Percentiles rank a stretch among this genome's conserved stretches.
Conservation (phyloP, 2,797 vertebrate species). For the Microchirus variegatus region DNA sequence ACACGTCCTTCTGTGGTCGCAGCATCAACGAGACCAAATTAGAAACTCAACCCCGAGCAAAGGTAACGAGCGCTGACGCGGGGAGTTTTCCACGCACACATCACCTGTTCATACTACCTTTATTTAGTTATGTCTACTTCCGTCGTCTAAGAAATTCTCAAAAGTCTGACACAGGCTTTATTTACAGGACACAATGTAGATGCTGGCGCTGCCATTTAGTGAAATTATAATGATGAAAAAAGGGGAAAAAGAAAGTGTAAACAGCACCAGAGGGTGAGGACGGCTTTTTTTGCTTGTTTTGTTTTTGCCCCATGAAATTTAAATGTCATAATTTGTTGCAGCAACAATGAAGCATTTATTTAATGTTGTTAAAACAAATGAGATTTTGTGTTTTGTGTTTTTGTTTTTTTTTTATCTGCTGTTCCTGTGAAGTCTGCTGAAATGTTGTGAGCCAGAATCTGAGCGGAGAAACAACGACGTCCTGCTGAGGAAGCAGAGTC, state of each 20-base stretch:
- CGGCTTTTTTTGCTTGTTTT: not conserved
- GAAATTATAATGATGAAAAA: not conserved
- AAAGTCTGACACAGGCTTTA: not conserved
- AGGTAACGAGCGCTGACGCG: conserved; percentile 17
- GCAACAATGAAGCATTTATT: too few relatives aligned
- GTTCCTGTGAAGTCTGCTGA: conserved; percentile 21
- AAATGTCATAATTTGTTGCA: too few relatives aligned
- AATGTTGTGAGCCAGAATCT: conserved; percentile 20
- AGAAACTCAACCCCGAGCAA: conserved; percentile 31
- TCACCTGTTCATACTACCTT: conserved; percentile 24
- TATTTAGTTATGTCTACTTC: too few relatives aligned
- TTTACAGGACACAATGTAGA: conserved; percentile 20
- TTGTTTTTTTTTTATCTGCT: not conserved
- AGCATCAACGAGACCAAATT: conserved; percentile 32
- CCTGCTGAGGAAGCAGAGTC: conserved; percentile 33
- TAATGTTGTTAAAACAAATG: not conserved
- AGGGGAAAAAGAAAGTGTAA: not conserved
- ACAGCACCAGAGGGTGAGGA: not conserved
- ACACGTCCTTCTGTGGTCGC: conserved; percentile 27
- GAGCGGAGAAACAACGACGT: conserved; percentile 22
- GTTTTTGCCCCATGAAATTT: too few relatives aligned
- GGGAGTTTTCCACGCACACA: conserved; percentile 22
- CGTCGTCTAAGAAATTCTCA: too few relatives aligned
- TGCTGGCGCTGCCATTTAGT: conserved; percentile 11
- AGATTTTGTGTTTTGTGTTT: not conserved